Evolutionary conservation across 2,797 vertebrate genomes (phyloP).

Genomic region (Centroberyx gerrardi): DNA sequence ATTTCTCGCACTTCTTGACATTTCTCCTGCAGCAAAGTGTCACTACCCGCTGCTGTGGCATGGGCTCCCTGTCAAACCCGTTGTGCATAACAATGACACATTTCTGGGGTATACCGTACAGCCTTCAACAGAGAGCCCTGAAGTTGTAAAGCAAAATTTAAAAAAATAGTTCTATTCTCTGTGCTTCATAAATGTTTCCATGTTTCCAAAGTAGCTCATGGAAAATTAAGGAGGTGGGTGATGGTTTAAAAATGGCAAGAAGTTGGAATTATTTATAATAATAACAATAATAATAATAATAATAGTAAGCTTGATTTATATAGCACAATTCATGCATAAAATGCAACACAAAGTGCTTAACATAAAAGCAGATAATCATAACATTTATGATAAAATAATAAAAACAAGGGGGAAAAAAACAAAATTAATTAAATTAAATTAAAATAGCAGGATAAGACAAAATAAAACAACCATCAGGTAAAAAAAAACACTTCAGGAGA

Average conservation of each 20-base stretch:
- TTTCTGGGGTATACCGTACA: conserved; percentile 21
- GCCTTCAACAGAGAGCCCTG: conserved; percentile 6
- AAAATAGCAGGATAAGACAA: no score
- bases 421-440: no score
- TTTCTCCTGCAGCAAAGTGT: conserved; percentile 18
- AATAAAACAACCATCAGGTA: no score
- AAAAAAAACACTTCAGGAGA: no score
- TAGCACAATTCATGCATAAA: no score
- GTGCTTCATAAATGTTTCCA: neutral
- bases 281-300: no score
- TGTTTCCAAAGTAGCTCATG: conserved; percentile 18
- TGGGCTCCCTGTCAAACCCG: conserved; percentile 42
- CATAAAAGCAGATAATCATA: no score
- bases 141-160: neutral
- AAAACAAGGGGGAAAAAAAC: no score
- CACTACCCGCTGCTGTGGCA: conserved; percentile 23
- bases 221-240: conserved; percentile 21
- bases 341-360: no score
- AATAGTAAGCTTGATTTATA: no score
- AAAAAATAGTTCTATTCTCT: neutral
- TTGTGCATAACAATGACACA: conserved; percentile 18
- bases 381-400: no score
- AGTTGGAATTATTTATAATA: neutral
- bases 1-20: conserved; percentile 6
- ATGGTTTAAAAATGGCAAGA: conserved; percentile 1